Evolutionary conservation across 2,113 vertebrate species (phyloP).

Genomic region (Galeopterus variegatus): DNA sequence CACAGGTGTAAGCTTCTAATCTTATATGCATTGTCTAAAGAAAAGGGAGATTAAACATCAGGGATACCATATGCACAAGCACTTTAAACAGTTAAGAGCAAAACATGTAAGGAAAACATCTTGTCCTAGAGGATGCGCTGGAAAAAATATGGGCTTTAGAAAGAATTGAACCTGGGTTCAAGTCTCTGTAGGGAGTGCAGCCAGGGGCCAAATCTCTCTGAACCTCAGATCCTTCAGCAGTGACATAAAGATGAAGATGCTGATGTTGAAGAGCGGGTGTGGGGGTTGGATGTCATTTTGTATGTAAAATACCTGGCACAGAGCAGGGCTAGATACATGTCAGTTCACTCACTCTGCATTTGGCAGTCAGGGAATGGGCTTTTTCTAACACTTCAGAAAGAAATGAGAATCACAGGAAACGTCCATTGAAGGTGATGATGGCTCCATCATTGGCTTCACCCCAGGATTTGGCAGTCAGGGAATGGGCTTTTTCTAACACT

Average conservation of each 20-base stretch:
- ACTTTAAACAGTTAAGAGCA: background rate
- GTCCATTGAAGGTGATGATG: background rate
- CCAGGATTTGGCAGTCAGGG: background rate
- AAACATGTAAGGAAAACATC: background rate
- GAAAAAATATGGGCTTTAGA: background rate
- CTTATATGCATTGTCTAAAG: background rate
- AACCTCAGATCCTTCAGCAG: background rate
- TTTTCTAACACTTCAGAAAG: background rate
- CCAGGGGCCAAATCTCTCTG: background rate
- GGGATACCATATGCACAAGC: background rate
- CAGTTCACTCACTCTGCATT: background rate
- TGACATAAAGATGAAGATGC: background rate
- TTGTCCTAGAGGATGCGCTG: background rate
- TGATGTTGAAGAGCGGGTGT: rapidly evolving
- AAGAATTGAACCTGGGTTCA: background rate
- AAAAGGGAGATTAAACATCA: background rate
- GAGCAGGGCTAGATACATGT: background rate
- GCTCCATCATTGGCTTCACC: too few relatives aligned
- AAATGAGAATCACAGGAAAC: background rate
- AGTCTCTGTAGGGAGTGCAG: background rate
- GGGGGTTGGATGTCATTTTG: rapidly evolving
- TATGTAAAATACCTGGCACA: background rate
- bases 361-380: background rate
- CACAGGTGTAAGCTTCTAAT: background rate
- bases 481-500: background rate